Conservation (phyloP, 2,888 invertebrate species). For the Urechis unicinctus region DNA sequence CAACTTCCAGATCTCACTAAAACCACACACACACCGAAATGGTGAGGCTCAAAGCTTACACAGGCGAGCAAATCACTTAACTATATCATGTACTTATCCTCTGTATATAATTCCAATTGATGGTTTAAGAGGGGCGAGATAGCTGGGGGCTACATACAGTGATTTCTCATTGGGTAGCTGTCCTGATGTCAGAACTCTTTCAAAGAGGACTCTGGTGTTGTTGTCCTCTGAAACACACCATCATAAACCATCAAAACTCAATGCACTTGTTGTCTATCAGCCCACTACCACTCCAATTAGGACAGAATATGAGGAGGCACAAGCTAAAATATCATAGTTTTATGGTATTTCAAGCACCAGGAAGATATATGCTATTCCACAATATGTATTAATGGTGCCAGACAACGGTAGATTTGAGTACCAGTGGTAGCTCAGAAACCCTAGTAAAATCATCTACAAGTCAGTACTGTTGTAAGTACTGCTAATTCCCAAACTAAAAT, state of each 20-base stretch:
- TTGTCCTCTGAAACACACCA: constrained; percentile 77
- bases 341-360: no score
- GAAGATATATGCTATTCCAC: no score
- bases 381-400: no score
- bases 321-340: no score
- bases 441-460: no score
- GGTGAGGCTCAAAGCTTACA: not conserved
- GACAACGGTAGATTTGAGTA: no score
- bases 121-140: no score
- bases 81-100: not conserved
- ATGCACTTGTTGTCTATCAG: not conserved
- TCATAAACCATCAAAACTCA: not conserved
- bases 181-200: constrained; percentile 88
- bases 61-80: not conserved
- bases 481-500: no score
- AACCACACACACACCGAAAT: constrained; percentile 1
- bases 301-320: no score
- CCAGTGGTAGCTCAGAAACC: no score
- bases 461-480: no score
- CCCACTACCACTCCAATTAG: no score
- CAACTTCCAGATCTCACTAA: constrained; percentile 92
- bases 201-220: constrained; percentile 97
- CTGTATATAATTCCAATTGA: not conserved
- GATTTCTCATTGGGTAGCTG: constrained; percentile 85
- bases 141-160: constrained; percentile 52